These are phyloP conservation scores for Lordiphosa andalusiaca DNA, from an alignment of 2,888 invertebrate genomes.

Conservation along the genomic window DNA sequence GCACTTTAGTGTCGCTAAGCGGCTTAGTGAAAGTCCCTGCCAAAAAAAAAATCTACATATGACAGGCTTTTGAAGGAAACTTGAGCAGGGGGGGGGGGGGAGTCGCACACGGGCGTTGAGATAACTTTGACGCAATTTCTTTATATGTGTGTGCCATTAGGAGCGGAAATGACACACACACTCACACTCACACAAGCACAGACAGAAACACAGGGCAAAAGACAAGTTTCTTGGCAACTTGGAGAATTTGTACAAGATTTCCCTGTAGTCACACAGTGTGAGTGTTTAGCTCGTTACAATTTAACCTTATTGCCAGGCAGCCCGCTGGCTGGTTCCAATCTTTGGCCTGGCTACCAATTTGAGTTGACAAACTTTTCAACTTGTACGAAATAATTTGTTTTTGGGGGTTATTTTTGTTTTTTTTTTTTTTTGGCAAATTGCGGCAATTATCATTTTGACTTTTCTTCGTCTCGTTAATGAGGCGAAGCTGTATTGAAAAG, in stretches of 20 bases:
- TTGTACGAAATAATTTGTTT: constrained; percentile 56
- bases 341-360: constrained; percentile 40
- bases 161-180: constrained; percentile 45
- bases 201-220: constrained; percentile 29
- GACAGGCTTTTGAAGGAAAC: constrained; percentile 29
- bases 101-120: constrained; percentile 58
- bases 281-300: constrained; percentile 54
- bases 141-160: constrained; percentile 44
- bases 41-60: constrained; percentile 28
- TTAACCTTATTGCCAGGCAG: constrained; percentile 54
- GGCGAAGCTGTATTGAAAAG: constrained; percentile 38
- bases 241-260: constrained; percentile 44
- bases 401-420: constrained; percentile 36
- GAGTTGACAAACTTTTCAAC: constrained; percentile 54
- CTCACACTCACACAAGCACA: constrained; percentile 25
- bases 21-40: constrained; percentile 66
- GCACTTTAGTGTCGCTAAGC: constrained; percentile 54
- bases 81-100: constrained; percentile 23
- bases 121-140: constrained; percentile 67
- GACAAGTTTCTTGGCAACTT: constrained; percentile 49
- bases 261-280: neutral
- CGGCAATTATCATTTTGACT: constrained; percentile 65
- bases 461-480: constrained; percentile 58
- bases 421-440: constrained; percentile 51
- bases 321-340: neutral